Base-by-base conservation (phyloP, 1,140 invertebrate species). In the Drosophila nikananu region DNA sequence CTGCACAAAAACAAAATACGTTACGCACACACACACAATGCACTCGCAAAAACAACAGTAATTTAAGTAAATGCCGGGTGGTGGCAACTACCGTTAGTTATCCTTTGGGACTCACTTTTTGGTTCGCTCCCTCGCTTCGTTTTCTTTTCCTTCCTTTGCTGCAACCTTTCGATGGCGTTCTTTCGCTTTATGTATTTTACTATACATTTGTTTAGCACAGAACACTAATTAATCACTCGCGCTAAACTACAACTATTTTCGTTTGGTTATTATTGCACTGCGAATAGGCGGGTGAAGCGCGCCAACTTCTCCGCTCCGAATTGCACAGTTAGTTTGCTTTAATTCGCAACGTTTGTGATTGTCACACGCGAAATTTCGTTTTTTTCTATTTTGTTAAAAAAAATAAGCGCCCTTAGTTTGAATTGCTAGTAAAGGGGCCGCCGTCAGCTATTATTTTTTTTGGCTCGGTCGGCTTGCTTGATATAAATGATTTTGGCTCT, bases 81-180 rank as follows among this genome's bases (percentile, higher is more conserved):
- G 25, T 59, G 10, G 49, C 37, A 63, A 63, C 39, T 44, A 66
- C 63, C 63, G 63, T 66, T 44, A 65, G 57, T 65, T 46, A 63
- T 35, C 39, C 59, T 23, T 19, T 19, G 21, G 39, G 39, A 66
- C 63, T 66, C 58, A 63, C 63, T 58, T 58, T 35, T 3, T 57
- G 19, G 15, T 35, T 39, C 12, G 15, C 35, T 25, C 17, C 23
- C 35, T 58, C 55, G 19, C 17, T 59, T 32, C 27, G 49, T 19
- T 42, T 62, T 35, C n/a, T 15, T 35, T 54, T 52, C 15, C 7
- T n/a, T 37, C 52, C 8, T 21, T 6, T 15, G 21, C 35, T 57
- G 21, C 54, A 39, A n/a, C 35, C 15, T 57, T 57, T 57, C 2
- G 35, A 12, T 13, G 32, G 25, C 62, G 48, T 21, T 57, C 54